A percentile compares a stretch with the other conserved stretches of the same genome.
Evolutionary conservation across 53 echinoderm and acorn worm genomes (phyloP).

Genomic region (Henricia sp.): DNA sequence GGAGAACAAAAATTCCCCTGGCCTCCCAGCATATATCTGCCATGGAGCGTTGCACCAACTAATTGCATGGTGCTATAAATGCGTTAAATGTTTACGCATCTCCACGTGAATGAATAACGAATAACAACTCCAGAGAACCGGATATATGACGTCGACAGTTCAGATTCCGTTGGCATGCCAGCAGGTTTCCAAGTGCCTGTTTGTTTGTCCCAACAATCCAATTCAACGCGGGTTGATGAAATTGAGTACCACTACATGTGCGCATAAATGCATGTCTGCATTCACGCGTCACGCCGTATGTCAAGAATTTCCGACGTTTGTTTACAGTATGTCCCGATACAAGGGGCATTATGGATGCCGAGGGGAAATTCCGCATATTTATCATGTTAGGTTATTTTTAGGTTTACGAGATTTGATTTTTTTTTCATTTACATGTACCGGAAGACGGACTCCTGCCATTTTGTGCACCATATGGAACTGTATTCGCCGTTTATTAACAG

Average conservation of each 20-base stretch:
- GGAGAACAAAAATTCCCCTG: no score
- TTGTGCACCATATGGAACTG: no score
- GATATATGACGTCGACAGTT: neutral
- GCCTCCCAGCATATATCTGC: no score
- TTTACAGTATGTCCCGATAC: neutral
- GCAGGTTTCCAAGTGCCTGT: neutral
- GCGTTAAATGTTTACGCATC: neutral
- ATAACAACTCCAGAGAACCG: neutral
- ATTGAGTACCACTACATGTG: neutral
- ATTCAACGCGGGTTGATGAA: neutral
- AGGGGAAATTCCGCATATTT: no score
- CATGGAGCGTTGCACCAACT: neutral
- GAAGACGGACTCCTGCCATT: no score
- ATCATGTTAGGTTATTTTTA: no score
- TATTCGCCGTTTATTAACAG: no score
- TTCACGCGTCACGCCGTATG: no score
- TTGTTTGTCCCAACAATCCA: neutral
- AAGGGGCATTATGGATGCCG: neutral
- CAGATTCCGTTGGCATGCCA: constrained; percentile 1
- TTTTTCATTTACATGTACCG: no score
- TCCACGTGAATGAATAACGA: neutral
- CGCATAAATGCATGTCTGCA: no score
- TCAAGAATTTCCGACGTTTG: neutral
- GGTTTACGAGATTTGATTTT: no score
- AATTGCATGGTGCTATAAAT: constrained; percentile 23